Conservation (phyloP, 2,113 vertebrate species). For the Panthera tigris region DNA sequence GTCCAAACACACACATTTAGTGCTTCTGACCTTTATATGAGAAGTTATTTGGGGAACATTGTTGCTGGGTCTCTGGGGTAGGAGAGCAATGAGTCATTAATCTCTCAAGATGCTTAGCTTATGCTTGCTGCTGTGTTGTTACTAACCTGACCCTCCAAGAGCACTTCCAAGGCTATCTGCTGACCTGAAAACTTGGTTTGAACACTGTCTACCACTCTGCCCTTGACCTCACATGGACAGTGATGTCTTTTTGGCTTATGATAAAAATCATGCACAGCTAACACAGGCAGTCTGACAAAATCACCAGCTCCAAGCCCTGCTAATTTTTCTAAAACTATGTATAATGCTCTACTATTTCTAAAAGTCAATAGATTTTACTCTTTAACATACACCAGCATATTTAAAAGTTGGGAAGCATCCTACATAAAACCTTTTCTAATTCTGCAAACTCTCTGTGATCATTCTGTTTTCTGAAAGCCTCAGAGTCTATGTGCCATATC, state of each 20-base stretch:
- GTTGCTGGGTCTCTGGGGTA: background rate
- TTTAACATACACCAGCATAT: background rate
- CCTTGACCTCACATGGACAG: conserved; percentile 73
- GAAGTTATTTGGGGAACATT: conserved; percentile 23
- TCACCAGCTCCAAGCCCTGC: conserved; percentile 70
- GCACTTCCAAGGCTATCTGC: background rate
- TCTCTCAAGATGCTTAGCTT: conserved; percentile 56
- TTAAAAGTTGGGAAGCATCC: background rate
- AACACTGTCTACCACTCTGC: conserved; percentile 70
- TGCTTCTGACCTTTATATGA: conserved; percentile 33
- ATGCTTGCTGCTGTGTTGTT: conserved; percentile 34
- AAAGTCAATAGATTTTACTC: conserved; percentile 57
- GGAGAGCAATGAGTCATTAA: conserved; percentile 27
- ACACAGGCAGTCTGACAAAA: conserved; percentile 67
- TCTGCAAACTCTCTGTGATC: background rate
- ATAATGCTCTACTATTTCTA: conserved; percentile 60
- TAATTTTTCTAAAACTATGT: conserved; percentile 54
- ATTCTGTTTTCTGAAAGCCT: background rate
- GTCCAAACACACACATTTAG: background rate
- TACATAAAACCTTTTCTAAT: background rate
- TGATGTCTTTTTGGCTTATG: conserved; percentile 76
- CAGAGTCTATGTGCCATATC: background rate
- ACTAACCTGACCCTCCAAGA: conserved; percentile 44
- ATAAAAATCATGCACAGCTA: conserved; percentile 78
- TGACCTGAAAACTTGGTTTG: conserved; percentile 74